These are phyloP conservation scores for Hemichromis elongatus DNA, from an alignment of 2,113 vertebrate genomes.

Conservation along the genomic window DNA sequence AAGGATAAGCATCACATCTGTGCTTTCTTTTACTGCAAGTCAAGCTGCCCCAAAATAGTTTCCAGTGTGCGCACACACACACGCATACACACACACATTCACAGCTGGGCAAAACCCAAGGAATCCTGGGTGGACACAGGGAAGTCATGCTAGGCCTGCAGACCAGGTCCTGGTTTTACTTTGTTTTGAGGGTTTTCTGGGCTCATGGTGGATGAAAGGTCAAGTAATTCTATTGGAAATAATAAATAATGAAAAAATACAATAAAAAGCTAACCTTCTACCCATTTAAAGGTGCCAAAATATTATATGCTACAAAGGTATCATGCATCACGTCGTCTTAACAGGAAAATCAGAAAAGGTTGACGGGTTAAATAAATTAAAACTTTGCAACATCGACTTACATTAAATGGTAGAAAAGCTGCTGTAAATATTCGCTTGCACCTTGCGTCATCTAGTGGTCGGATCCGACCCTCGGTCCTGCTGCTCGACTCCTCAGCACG, in stretches of 20 bases:
- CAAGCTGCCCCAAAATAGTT: not conserved
- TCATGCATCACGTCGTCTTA: not conserved
- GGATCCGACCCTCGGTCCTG: not conserved
- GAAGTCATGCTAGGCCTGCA: not conserved
- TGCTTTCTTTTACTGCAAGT: not conserved
- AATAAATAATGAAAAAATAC: not conserved
- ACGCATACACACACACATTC: not conserved
- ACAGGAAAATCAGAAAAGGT: not conserved
- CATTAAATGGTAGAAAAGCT: not conserved
- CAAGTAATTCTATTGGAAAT: not conserved
- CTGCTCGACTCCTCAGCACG: not conserved
- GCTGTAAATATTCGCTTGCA: slow-evolving; percentile 45
- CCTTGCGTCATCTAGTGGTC: slow-evolving; percentile 70
- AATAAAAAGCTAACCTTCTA: not conserved
- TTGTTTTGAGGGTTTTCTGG: not conserved
- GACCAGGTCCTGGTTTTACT: not conserved
- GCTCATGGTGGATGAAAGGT: not conserved
- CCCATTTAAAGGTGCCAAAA: not conserved
- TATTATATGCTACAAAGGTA: not conserved
- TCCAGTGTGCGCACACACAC: not conserved
- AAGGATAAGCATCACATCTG: not conserved
- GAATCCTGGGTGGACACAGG: not conserved
- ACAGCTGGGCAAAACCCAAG: slow-evolving; percentile 3
- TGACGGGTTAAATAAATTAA: not conserved
- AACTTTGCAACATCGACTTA: not conserved